A percentile compares a stretch with the other conserved stretches of the same genome.
These are phyloP conservation scores for Chlamydotis undulata DNA, from an alignment of 2,113 vertebrate genomes.

Conservation along the genomic window DNA sequence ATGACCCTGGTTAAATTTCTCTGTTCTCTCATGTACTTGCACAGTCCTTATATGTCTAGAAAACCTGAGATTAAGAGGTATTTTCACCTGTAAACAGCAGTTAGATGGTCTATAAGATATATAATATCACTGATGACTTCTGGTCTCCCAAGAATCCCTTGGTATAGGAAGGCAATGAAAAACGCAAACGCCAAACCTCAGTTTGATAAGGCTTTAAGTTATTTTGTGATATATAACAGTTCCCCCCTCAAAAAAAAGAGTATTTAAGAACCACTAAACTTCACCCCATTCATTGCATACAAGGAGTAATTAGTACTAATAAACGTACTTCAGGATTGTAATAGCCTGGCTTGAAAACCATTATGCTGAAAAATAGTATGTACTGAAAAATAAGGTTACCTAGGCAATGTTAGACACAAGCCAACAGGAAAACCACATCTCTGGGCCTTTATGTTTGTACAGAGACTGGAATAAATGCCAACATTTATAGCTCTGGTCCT, in stretches of 20 bases:
- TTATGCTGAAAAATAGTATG: rapidly evolving
- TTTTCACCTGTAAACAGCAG: neutral
- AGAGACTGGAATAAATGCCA: neutral
- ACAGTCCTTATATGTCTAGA: neutral
- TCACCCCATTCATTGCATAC: neutral
- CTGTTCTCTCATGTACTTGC: neutral
- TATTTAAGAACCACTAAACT: neutral
- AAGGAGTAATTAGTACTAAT: neutral
- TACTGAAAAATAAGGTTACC: neutral
- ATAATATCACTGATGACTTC: neutral
- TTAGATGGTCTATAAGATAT: neutral
- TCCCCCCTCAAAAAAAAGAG: neutral
- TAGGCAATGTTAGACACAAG: neutral
- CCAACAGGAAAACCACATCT: neutral
- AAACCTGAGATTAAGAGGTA: rapidly evolving
- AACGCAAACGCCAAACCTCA: neutral
- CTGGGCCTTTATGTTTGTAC: neutral
- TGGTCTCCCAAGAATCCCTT: neutral
- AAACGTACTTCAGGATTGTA: neutral
- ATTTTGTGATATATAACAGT: neutral
- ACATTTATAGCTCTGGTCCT: neutral
- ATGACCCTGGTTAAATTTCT: neutral
- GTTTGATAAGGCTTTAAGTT: neutral
- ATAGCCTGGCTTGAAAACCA: neutral
- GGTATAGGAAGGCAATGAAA: neutral